These are phyloP conservation scores for Pica pica DNA, from an alignment of 2,113 vertebrate species.

Conservation along the genomic window DNA sequence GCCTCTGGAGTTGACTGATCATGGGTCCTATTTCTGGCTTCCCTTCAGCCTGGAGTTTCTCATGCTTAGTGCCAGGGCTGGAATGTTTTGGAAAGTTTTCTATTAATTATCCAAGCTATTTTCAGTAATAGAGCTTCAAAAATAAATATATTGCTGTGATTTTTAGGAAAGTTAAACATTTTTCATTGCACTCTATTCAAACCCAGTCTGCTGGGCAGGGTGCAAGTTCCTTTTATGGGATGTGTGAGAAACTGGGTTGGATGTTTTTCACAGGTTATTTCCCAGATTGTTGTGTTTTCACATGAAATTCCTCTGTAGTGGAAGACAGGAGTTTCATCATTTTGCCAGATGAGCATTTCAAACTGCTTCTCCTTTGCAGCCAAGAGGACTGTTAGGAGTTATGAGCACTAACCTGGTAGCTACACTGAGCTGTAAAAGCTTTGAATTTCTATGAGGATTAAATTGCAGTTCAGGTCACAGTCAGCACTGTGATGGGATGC, in stretches of 20 bases:
- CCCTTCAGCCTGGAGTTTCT: slow-evolving; percentile 16
- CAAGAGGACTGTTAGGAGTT: not conserved
- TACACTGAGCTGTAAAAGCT: not conserved
- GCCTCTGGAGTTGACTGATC: not conserved
- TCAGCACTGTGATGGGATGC: not conserved
- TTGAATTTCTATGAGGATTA: slow-evolving; percentile 22
- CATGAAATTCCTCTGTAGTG: not conserved
- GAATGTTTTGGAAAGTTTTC: slow-evolving; percentile 37
- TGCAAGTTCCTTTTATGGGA: not conserved
- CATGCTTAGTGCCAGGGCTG: slow-evolving; percentile 10
- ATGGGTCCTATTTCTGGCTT: not conserved
- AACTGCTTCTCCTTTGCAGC: not conserved
- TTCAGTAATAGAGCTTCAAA: not conserved
- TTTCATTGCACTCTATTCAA: not conserved
- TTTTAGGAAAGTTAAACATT: not conserved
- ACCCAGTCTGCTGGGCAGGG: not conserved
- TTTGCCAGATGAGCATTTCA: slow-evolving; percentile 8
- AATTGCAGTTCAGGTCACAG: slow-evolving; percentile 27
- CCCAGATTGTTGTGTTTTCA: not conserved
- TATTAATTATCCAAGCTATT: slow-evolving; percentile 16
- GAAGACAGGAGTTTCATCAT: not conserved
- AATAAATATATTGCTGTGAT: not conserved
- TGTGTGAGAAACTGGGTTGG: not conserved
- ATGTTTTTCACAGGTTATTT: slow-evolving; percentile 14
- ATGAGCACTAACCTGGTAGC: not conserved